Evolutionary conservation across 2,797 vertebrate species (phyloP), one percentile per base, ranked within the genome.

Genomic region (Mallotus villosus): DNA sequence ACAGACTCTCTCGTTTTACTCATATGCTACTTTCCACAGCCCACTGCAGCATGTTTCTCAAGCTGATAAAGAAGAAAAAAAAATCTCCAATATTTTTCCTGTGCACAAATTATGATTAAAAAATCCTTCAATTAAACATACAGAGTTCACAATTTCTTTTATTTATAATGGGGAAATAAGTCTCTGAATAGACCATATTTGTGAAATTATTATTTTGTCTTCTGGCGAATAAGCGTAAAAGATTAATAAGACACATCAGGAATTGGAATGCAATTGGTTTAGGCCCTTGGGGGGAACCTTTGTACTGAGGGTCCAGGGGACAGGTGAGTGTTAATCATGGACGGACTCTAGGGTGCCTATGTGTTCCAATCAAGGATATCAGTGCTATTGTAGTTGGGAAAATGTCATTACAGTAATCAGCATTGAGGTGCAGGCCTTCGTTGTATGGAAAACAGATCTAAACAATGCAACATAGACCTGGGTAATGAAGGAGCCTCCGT

Each of bases 401-500:
- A 93, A 88, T 68, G 83, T 87, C 88, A 92, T 91, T 91, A 91
- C 87, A 87, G 82, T 89, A 89, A 86, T 90, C 88, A 87, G 89
- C 86, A 90, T 88, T 92, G 90, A 90, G 86, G 85, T 82, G 82
- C 83, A 84, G 89, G 78, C 86, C 74, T 80, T 34, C 67, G 73
- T 75, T 87, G 89, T 78, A 76, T 72, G 82, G 77, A 81, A 73
- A 76, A 81, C 64, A 72, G 79, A 90, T 82, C 78, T 76, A 75
- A 89, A 88, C 84, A 90, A 84, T 70, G 65, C 84, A 85, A 88
- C 41, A 89, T 84, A 85, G 88, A 83, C 85, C 89, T 89, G 82
- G 79, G 88, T 92, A 92, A 93, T 90, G 85, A 87, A 90, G 87
- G 87, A 91, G 87, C 88, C 86, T 95, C 92, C 90, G 90, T 93